These are phyloP conservation scores for Diarsia brunnea DNA, from an alignment of 2,888 invertebrate genomes.

Conservation along the genomic window DNA sequence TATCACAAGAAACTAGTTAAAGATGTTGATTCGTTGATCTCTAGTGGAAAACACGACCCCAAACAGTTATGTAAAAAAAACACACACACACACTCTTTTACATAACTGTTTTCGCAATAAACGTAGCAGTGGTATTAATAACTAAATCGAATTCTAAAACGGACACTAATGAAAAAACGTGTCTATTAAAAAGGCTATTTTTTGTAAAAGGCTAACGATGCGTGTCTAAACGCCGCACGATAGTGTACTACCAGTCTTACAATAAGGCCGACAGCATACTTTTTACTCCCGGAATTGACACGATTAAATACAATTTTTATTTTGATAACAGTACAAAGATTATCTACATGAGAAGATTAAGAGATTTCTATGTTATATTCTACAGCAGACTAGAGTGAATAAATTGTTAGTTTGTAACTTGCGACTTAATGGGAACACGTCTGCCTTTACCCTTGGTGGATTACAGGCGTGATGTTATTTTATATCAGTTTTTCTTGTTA, in stretches of 20 bases:
- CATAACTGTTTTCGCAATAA: constrained; percentile 41
- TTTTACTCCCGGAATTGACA: background rate
- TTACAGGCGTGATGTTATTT: too few relatives aligned
- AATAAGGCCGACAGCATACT: constrained; percentile 35
- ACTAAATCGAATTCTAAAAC: constrained; percentile 48
- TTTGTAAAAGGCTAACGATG: constrained; percentile 52
- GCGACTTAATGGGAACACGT: too few relatives aligned
- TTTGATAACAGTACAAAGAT: background rate
- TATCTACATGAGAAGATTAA: background rate
- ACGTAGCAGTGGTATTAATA: constrained; percentile 55
- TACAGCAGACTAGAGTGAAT: too few relatives aligned
- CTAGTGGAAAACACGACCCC: constrained; percentile 22
- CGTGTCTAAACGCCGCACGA: constrained; percentile 53
- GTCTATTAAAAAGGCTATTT: constrained; percentile 39
- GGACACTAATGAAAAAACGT: constrained; percentile 41
- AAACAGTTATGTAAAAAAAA: too few relatives aligned
- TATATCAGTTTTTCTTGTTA: background rate
- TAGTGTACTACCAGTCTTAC: constrained; percentile 57
- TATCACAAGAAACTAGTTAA: constrained; percentile 16
- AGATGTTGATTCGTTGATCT: constrained; percentile 16
- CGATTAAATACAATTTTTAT: background rate
- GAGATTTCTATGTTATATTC: too few relatives aligned
- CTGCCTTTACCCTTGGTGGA: too few relatives aligned
- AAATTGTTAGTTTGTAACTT: too few relatives aligned
- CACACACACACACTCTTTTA: too few relatives aligned